phyloP scores from a whole-genome alignment of 2,888 invertebrate species.

The Timema podura region DNA sequence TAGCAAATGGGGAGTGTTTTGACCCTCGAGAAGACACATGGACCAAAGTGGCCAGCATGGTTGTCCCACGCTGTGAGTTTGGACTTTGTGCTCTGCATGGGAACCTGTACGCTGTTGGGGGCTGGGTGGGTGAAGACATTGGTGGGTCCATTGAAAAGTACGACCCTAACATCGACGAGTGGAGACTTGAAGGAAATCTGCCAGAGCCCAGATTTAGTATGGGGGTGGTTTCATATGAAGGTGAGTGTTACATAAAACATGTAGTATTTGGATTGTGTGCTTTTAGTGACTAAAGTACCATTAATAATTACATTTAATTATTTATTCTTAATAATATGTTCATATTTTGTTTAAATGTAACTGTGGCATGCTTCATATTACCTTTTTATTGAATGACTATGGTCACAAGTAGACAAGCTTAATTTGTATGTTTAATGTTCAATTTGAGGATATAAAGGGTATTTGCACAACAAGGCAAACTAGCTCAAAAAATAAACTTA shows the following conservation, averaged over 20 bases:
- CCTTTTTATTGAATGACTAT: too few species aligned
- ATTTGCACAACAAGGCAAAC: too few species aligned
- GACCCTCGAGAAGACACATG: constrained; percentile 63
- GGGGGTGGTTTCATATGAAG: constrained; percentile 82
- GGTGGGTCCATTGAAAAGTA: constrained; percentile 85
- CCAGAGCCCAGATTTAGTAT: constrained; percentile 85
- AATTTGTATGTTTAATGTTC: too few species aligned
- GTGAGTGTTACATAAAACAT: constrained; percentile 44
- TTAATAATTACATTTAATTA: background rate
- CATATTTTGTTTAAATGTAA: background rate
- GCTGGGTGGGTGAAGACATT: constrained; percentile 90
- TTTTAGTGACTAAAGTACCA: background rate
- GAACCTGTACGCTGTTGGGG: constrained; percentile 82
- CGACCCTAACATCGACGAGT: constrained; percentile 71
- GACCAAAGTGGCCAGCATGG: constrained; percentile 60
- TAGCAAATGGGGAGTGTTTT: constrained; percentile 82
- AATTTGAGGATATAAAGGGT: too few species aligned
- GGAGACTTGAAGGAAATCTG: constrained; percentile 73
- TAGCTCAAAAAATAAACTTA: too few species aligned
- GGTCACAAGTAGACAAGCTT: too few species aligned
- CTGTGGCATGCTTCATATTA: background rate
- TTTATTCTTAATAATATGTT: background rate
- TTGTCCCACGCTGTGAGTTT: constrained; percentile 83
- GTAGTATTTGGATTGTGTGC: background rate
- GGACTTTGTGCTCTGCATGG: constrained; percentile 81